phyloP scores from a whole-genome alignment of 2,113 vertebrate species.

The Oriolus oriolus region DNA sequence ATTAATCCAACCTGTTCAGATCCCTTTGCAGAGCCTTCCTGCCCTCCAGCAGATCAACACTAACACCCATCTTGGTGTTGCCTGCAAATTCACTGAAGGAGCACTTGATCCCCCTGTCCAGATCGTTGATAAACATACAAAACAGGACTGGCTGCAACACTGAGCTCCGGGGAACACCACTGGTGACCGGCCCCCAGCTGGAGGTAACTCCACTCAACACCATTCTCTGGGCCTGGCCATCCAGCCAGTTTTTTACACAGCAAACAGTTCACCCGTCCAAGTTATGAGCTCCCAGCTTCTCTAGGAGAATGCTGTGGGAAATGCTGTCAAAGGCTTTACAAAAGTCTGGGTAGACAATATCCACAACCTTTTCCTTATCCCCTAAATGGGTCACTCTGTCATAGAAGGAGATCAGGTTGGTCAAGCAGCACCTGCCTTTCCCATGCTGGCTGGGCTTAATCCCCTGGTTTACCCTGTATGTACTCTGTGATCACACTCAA shows the following conservation, averaged over 20 bases:
- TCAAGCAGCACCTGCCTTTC: not conserved
- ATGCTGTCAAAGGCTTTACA: not conserved
- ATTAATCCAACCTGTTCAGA: not conserved
- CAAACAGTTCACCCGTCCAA: not conserved
- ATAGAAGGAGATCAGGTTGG: not conserved
- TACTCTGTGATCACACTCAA: not conserved
- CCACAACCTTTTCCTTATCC: not conserved
- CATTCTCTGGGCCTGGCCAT: not conserved
- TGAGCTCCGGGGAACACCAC: not conserved
- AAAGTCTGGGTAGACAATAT: not conserved
- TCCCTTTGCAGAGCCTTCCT: not conserved
- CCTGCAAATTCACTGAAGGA: not conserved
- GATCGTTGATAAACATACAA: not conserved
- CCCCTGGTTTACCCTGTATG: not conserved
- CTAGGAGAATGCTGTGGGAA: not conserved
- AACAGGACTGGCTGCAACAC: not conserved
- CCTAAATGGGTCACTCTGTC: not conserved
- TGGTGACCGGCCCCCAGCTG: not conserved
- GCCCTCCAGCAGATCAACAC: not conserved
- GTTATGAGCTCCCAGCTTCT: not conserved
- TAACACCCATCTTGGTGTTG: not conserved
- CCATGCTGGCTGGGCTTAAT: not conserved
- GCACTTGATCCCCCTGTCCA: not conserved
- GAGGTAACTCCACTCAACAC: not conserved
- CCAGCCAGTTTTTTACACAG: not conserved